Evolutionary conservation across 2,113 vertebrate genomes (phyloP), one percentile per base, ranked within the genome.

Genomic region (Cyanoliseus patagonus): DNA sequence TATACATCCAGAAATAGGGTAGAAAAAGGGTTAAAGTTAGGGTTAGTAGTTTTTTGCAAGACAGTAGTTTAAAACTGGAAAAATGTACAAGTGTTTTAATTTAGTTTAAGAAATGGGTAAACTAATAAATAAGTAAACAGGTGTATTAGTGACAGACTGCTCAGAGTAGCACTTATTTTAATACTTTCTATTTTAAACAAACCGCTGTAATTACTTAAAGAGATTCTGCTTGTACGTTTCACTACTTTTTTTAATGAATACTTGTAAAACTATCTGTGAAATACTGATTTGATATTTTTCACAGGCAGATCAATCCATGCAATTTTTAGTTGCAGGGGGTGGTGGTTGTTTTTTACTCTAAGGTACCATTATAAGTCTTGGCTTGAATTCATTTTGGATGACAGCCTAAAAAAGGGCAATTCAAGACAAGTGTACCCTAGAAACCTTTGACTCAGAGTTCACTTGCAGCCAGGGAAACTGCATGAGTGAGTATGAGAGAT

Each of bases 301-400:
- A 44, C 9, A 35, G 39, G 25, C 16, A 47, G 9, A 39, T 44
- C n/a, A 24, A 4, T 14, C 41, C 67, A 30, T 27, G 5, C 2
- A 69, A 15, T 25, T 41, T 8, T 31, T 47, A 62, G 5, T 9
- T 55, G 18, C 11, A 33, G 72, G 11, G 5, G 20, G 0, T 3
- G 4, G 7, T 3, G 3, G 0, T 10, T 63, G 7, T 13, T 49
- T 42, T 30, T 44, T 3, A 10, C 16, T 75, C 12, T 33, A 35
- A 62, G 7, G 5, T 57, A 8, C 17, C 31, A 27, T 15, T 15
- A 4, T 62, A 67, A 88, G 23, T 5, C 8, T 92, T 66, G 23
- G 22, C 44, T 87, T 66, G 11, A 18, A n/a, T 67, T 82, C 1
- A 30, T 63, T 82, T 88, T 78, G 62, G 53, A 35, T 53, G 31